Evolutionary conservation across 2,888 invertebrate genomes (phyloP), one percentile per base, ranked within the genome.

Genomic region (Dysmachus trigonus): DNA sequence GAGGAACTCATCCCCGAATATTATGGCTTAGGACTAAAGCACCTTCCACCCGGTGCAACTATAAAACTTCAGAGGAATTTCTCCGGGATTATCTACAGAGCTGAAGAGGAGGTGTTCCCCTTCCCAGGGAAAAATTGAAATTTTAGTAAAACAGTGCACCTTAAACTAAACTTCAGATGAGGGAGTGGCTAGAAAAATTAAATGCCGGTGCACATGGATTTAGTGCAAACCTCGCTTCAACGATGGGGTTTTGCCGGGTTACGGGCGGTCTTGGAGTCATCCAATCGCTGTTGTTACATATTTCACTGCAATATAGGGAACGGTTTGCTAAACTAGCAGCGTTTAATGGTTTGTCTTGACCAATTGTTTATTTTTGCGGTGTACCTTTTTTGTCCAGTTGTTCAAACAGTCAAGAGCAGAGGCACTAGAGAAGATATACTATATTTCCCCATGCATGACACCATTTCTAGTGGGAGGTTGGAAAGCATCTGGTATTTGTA

Each of bases 31-130:
- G 79, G 79, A 79, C 79, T 79, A 79, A 27, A 27, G 27, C 76
- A 41, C 51, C 35, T 41, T 22, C 76, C 76, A 41, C 76, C 76
- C 38, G 31, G 30, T 31, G 51, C 79, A 79, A 79, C 79, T 79
- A 79, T 79, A 79, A 79, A 79, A 79, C 79, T 79, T 79, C 79
- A 79, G 30, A 79, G 47, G 79, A 79, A 79, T 79, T 79, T 79
- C 79, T 30, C 41, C 7, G 47, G 79, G 79, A 79, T 79, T 79
- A 79, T 79, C 79, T 79, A 47, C 47, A 79, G 79, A 79, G 77
- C 15, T 72, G 51, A 10, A 79, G 62, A 62, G 31, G 47, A 79
- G 79, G 47, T 79, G 51, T 79, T 47, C 51, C 51, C 79, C 38
- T 79, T 27, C 47, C 47, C 47, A 51, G 41, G 41, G 79, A 30